These are phyloP conservation scores for Lagenorhynchus albirostris DNA, from an alignment of 2,113 vertebrate species.

Conservation along the genomic window DNA sequence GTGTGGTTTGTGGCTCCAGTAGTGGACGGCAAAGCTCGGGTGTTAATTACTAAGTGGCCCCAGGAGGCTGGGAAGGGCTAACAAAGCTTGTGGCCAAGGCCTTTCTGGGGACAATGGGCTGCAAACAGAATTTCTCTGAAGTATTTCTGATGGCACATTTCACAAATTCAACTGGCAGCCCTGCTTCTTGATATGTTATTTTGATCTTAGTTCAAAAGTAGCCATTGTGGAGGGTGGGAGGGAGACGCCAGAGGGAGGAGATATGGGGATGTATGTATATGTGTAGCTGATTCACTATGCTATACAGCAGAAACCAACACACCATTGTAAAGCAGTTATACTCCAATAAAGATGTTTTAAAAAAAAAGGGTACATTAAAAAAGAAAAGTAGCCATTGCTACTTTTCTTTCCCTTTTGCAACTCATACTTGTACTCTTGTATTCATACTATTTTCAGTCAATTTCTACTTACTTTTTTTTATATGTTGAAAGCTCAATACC, in stretches of 20 bases:
- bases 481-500: not conserved
- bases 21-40: not conserved
- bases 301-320: too few species aligned
- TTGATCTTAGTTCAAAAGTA: not conserved
- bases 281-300: too few species aligned
- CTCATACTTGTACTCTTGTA: not conserved
- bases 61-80: not conserved
- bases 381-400: not conserved
- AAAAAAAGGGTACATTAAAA: too few species aligned
- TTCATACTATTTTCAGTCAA: not conserved
- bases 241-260: too few species aligned
- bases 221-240: too few species aligned
- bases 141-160: not conserved
- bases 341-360: too few species aligned
- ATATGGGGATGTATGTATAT: too few species aligned
- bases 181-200: not conserved
- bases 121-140: not conserved
- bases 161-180: not conserved
- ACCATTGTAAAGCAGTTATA: too few species aligned
- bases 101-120: conserved; percentile 30
- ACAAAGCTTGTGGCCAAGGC: not conserved
- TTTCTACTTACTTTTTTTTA: conserved; percentile 3
- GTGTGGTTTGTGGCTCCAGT: not conserved
- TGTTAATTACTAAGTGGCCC: conserved; percentile 32
- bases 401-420: conserved; percentile 1